Conservation (phyloP, 2,888 invertebrate species). For the Argyresthia albistria region DNA sequence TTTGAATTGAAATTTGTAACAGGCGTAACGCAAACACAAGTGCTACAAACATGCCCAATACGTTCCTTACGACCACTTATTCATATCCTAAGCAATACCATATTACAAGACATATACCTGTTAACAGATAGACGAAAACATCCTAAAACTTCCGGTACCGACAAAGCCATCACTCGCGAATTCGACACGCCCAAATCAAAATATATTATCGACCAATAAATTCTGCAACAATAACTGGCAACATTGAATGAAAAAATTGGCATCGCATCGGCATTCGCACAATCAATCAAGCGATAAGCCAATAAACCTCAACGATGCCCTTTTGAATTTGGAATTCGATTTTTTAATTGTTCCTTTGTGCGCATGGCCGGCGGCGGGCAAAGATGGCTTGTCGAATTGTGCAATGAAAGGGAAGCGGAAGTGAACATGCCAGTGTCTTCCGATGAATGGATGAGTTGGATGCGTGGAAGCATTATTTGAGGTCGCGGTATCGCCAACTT, state of each 20-base stretch:
- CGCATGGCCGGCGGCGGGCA: constrained; percentile 55
- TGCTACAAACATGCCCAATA: constrained; percentile 36
- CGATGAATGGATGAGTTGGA: constrained; percentile 39
- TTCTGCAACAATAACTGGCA: constrained; percentile 20
- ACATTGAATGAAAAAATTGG: constrained; percentile 27
- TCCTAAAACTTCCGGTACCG: constrained; percentile 55
- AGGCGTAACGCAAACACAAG: constrained; percentile 66
- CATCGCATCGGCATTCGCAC: constrained; percentile 53
- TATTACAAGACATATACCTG: constrained; percentile 33
- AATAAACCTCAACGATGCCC: constrained; percentile 73
- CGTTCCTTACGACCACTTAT: constrained; percentile 16
- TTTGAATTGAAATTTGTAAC: constrained; percentile 26
- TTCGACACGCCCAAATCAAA: constrained; percentile 71
- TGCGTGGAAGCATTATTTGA: constrained; percentile 56
- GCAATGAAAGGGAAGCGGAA: constrained; percentile 65
- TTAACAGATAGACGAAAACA: constrained; percentile 33
- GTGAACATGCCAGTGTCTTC: constrained; percentile 52
- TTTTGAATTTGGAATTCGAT: constrained; percentile 67
- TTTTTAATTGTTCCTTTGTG: constrained; percentile 41
- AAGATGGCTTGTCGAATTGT: constrained; percentile 55
- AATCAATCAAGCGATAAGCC: constrained; percentile 73
- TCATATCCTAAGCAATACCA: constrained; percentile 10
- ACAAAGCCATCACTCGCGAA: constrained; percentile 41
- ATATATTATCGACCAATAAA: constrained; percentile 55
- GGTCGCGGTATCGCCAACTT: constrained; percentile 29